Evolutionary conservation across 2,797 vertebrate genomes (phyloP).

Genomic region (Tragelaphus oryx): DNA sequence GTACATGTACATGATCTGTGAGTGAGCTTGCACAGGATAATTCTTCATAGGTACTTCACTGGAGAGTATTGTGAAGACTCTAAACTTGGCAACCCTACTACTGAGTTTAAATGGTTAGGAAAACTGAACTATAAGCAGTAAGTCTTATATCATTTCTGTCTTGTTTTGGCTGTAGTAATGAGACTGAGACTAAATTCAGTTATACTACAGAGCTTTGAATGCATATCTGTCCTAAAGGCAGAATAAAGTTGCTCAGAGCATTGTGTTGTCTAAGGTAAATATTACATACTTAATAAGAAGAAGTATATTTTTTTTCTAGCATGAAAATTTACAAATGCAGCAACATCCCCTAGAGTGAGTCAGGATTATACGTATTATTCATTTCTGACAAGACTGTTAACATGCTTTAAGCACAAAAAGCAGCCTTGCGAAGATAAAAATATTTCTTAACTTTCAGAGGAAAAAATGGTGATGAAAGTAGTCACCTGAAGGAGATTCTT

Average conservation of each 20-base stretch:
- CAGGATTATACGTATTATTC: constrained; percentile 15
- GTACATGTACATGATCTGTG: background rate
- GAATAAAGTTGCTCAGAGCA: background rate
- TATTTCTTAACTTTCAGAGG: background rate
- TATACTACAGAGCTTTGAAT: background rate
- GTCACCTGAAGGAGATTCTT: background rate
- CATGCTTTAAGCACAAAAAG: constrained; percentile 20
- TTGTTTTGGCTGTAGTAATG: background rate
- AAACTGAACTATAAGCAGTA: background rate
- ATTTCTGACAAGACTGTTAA: constrained; percentile 19
- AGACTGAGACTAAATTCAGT: constrained; percentile 3
- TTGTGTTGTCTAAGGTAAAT: constrained; percentile 1
- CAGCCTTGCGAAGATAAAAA: background rate
- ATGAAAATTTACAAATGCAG: constrained; percentile 9
- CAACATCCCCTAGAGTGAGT: background rate
- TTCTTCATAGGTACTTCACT: background rate
- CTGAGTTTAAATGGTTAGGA: background rate
- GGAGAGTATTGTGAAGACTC: background rate
- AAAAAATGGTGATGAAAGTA: constrained; percentile 36
- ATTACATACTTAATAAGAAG: background rate
- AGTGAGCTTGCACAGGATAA: background rate
- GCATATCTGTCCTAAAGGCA: background rate
- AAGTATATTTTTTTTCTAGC: background rate
- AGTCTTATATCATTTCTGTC: background rate
- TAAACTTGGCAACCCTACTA: background rate